These are phyloP conservation scores for Jaculus jaculus DNA, from an alignment of 2,113 vertebrate species.

Conservation along the genomic window DNA sequence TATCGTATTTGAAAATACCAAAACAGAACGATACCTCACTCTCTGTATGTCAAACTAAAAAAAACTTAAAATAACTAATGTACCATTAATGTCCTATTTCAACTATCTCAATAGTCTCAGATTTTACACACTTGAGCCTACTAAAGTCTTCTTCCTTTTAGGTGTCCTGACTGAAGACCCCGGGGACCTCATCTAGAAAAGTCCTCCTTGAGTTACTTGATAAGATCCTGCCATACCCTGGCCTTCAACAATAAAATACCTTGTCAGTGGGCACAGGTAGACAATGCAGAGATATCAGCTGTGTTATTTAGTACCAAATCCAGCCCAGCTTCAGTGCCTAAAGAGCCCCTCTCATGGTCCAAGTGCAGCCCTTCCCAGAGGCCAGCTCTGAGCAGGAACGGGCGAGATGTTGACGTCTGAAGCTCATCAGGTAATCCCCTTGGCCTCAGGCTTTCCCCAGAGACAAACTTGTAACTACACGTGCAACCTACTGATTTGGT, in stretches of 20 bases:
- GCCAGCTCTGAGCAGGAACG: neutral
- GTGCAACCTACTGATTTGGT: neutral
- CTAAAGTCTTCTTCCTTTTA: neutral
- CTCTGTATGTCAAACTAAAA: too few species aligned
- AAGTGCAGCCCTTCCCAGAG: neutral
- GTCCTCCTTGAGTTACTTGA: neutral
- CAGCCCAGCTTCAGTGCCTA: neutral
- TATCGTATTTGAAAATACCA: too few species aligned
- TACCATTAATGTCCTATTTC: neutral
- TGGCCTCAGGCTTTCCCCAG: neutral
- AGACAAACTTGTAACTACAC: neutral
- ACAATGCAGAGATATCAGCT: neutral
- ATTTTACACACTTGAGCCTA: neutral
- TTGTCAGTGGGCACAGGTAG: neutral
- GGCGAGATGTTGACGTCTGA: neutral
- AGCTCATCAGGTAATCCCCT: neutral
- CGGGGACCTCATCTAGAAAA: neutral
- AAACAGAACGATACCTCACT: too few species aligned
- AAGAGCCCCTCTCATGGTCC: neutral
- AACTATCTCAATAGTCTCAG: neutral
- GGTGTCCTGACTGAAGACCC: too few species aligned
- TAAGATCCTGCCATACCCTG: neutral
- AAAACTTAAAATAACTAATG: neutral
- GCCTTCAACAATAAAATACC: neutral
- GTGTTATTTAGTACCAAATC: neutral